These are phyloP conservation scores for Caenorhabditis afra DNA, from an alignment of 2,888 invertebrate genomes.

Conservation along the genomic window DNA sequence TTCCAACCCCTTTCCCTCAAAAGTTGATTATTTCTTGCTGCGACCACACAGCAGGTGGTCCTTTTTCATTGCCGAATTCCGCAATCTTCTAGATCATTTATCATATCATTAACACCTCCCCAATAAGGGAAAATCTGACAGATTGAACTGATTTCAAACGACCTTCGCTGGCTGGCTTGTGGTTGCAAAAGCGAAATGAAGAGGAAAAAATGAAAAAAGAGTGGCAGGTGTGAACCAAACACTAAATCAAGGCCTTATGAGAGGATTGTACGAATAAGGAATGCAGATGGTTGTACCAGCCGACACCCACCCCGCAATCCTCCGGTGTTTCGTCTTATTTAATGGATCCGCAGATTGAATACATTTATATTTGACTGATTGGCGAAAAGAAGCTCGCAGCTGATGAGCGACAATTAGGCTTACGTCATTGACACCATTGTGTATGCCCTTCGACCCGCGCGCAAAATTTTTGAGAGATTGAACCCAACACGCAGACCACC, in stretches of 20 bases:
- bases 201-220: too few relatives aligned
- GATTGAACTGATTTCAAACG: constrained; percentile 1
- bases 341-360: constrained; percentile 53
- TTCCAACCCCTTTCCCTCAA: too few relatives aligned
- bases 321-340: constrained; percentile 37
- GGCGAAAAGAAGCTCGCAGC: constrained; percentile 21
- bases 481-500: too few relatives aligned
- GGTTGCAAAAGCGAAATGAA: not conserved
- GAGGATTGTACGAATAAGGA: not conserved
- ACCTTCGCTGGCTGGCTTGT: constrained; percentile 1
- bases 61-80: constrained; percentile 56
- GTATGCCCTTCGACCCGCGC: constrained; percentile 14
- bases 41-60: constrained; percentile 33
- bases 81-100: constrained; percentile 50
- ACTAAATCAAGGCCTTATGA: constrained; percentile 45
- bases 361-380: constrained; percentile 52
- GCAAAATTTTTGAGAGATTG: constrained; percentile 16
- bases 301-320: constrained; percentile 24
- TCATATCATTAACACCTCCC: constrained; percentile 57
- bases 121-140: constrained; percentile 20
- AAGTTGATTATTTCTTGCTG: not conserved
- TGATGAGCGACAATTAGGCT: constrained; percentile 48
- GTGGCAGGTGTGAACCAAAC: constrained; percentile 43
- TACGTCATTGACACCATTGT: constrained; percentile 58
- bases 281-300: constrained; percentile 32